Conservation (phyloP, 35 echinoderm and acorn worm species). For the Heliocidaris erythrogramma region DNA sequence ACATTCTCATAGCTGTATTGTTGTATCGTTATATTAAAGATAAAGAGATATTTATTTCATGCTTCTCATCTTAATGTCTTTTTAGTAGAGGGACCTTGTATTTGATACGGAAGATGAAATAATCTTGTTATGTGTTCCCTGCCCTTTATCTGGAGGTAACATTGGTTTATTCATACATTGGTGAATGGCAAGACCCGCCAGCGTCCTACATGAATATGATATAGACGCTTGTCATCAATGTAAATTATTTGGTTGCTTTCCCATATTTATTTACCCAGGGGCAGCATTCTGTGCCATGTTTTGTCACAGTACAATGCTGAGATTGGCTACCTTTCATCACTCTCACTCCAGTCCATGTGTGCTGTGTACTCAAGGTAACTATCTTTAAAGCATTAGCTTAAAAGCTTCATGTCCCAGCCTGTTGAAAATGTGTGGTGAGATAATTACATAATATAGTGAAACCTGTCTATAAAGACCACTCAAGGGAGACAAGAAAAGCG, state of each 20-base stretch:
- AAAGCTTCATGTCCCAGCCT: no score
- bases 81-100: not conserved
- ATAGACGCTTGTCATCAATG: no score
- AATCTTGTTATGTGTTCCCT: not conserved
- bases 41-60: no score
- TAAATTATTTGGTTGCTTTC: not conserved
- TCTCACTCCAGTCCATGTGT: slow-evolving; percentile 65
- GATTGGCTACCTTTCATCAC: slow-evolving; percentile 56
- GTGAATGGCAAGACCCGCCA: no score
- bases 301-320: slow-evolving; percentile 66
- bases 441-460: no score
- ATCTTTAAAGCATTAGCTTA: not conserved
- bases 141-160: not conserved
- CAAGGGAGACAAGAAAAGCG: no score
- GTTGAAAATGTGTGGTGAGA: no score
- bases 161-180: not conserved
- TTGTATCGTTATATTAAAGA: no score
- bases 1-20: no score
- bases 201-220: no score
- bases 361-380: slow-evolving; percentile 74
- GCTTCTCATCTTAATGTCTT: not conserved
- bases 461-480: no score
- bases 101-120: not conserved
- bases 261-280: slow-evolving; percentile 38
- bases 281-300: slow-evolving; percentile 60